Base-by-base conservation (phyloP, 2,888 invertebrate genomes). In the Drosophila sordidula region DNA sequence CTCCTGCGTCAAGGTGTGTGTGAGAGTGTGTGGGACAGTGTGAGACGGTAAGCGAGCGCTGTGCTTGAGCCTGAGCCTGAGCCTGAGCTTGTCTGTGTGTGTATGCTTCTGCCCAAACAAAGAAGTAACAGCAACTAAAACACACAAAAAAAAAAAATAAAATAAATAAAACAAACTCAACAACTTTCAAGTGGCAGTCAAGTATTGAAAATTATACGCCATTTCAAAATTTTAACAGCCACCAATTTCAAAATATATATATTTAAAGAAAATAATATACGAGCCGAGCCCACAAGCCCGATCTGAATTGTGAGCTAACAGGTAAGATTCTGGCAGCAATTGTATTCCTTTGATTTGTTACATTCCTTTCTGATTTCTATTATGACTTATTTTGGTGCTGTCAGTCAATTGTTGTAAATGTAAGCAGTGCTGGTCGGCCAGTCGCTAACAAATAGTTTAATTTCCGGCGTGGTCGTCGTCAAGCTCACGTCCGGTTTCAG, bases 401-500 rank as follows among this genome's bases (percentile, higher is more conserved):
- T 39, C 16, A 67, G 51, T 34, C 55, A 51, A 39, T 62, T 70
- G 55, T 69, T 69, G 25, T 61, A 52, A 36, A 39, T 22, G 9
- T 36, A 38, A 50, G 50, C 12, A 11, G 39, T 1, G n/a, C 4
- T 8, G n/a, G 36, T 32, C 14, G 22, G 22, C 22, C 32, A 46
- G 25, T n/a, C 49, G 29, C 74, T 45, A 72, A 70, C 86, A 85
- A 88, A 85, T 85, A 85, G 88, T 88, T 85, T 85, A 85, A 85
- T 85, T 86, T 85, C 85, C 85, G 88, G 87, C 57, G 42, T 70
- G 69, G 65, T 73, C 83, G 70, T 76, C 87, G 63, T 75, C 75
- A 67, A 54, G 65, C 74, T 55, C 68, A 83, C 83, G 66, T 85
- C 88, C 85, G 85, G 88, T 86, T 88, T 86, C 87, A 85, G 86